Evolutionary conservation across 2,888 invertebrate genomes (phyloP), one percentile per base, ranked within the genome.

Genomic region (Thumatha senex): DNA sequence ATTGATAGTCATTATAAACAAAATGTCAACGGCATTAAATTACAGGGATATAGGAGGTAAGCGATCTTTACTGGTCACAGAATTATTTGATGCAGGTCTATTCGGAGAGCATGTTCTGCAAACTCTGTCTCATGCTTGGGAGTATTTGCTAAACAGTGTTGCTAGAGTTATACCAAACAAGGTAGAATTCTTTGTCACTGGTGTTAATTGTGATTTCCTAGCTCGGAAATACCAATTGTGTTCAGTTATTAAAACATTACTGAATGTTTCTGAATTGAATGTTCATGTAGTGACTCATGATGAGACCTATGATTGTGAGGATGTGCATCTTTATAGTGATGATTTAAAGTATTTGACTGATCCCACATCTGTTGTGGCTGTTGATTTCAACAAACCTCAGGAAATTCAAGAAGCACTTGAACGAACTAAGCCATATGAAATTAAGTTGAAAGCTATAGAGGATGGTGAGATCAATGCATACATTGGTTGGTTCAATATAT

Each of bases 81-180:
- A 97, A 84, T 94, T 95, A 58, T 95, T 97, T 86, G 97, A 97
- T 88, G 94, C 95, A 43, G 96, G 95, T 0, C 76, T 96, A 24
- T 94, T 97, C 79, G 96, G 97, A 1, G 97, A 97, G 82, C 92
- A 93, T 67, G 92, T 95, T 33, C 77, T 97, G 39, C 89, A 93
- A 61, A 94, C 94, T 13, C 74, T 96, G 38, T 80, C 92, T 38
- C 95, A 96, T 84, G 96, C 96, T 7, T 95, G 95, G 93, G 83
- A 93, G 49, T 78, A 93, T 61, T 86, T 96, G 39, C 74, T 96
- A 14, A 61, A 68, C 24, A 63, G 80, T 15, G 67, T 73, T 46
- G 93, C 92, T 5, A 86, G 86, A 71, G 89, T 96, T 3, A 83
- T 96, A 53, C 96, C 96, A 1, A 80, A 84, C 46, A 86, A 85